Evolutionary conservation across 2,888 invertebrate species (phyloP).

Genomic region (Pristionchus arcanus): DNA sequence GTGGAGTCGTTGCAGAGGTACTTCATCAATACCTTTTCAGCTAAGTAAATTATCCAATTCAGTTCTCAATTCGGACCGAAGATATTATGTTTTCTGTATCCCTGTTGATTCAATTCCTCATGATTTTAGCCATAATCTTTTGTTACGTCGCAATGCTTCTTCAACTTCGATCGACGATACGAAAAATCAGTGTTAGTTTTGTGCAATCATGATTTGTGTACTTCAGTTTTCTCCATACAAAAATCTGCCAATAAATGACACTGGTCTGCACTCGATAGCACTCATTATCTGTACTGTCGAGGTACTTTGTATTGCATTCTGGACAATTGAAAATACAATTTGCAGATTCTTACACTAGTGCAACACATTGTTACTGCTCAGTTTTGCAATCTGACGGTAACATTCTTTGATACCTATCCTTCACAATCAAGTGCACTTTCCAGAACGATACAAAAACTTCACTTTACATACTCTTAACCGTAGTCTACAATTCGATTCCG

Average conservation of each 20-base stretch:
- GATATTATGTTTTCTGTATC: not conserved
- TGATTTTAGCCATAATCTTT: not conserved
- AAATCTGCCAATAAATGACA: not conserved
- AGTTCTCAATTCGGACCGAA: not conserved
- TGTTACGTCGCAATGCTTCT: not conserved
- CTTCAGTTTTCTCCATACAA: not conserved
- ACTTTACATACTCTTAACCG: not conserved
- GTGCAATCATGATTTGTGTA: not conserved
- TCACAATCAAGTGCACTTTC: not conserved
- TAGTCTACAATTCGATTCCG: not conserved
- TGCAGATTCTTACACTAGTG: not conserved
- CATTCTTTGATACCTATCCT: not conserved
- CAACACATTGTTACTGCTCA: not conserved
- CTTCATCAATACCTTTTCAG: not conserved
- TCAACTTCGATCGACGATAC: not conserved
- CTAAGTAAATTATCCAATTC: not conserved
- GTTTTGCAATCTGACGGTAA: not conserved
- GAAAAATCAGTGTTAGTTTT: not conserved
- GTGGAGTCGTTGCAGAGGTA: not conserved
- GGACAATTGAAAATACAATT: not conserved
- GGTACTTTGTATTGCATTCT: not conserved
- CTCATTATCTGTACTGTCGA: not conserved
- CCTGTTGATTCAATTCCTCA: not conserved
- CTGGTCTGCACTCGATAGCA: not conserved
- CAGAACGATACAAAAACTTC: not conserved